Evolutionary conservation across 2,797 vertebrate genomes (phyloP), one percentile per base, ranked within the genome.

Genomic region (Adelosebastes latens): DNA sequence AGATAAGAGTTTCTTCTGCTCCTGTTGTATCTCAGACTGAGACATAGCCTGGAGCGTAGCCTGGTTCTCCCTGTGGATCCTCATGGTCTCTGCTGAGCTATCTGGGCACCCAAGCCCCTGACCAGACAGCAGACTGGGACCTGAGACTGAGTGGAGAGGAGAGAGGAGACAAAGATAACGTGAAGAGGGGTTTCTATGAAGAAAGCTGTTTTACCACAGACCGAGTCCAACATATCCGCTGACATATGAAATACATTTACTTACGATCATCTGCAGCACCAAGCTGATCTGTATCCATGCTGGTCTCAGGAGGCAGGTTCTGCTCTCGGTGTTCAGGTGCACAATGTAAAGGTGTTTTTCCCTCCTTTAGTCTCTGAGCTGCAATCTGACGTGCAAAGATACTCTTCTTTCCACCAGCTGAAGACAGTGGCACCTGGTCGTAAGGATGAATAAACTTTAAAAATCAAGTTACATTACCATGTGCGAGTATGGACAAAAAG

Each of bases 331-430:
- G 53, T 52, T 66, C 61, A 72, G 89, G 42, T 56, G 77, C 22
- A 34, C 65, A 70, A 29, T 69, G 42, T 61, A 80, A 70, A 1
- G 69, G 61, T 5, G 58, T 24, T 25, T 79, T 86, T 63, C 77
- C 89, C 70, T 96, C 96, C 76, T 93, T 92, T 2, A 92, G 82
- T 79, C 93, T 97, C 89, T 96, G 97, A 20, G 96, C 96, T 88
- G 97, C 97, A 89, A 99, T 96, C 88, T 99, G 97, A 74, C 96
- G 95, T 18, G 98, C 98, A 95, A 99, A 99, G 91, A 99, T 98
- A 80, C 98, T 99, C 92, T 93, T 97, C 88, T 92, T 97, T 66
- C 91, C 96, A 89, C 91, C 92, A 52, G 87, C 58, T 27, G 78
- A 81, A 5, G 86, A 82, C 66, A 65, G 69, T 31, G 86, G 84